These are phyloP conservation scores for Pampusana beccarii DNA, from an alignment of 2,113 vertebrate genomes.

Conservation along the genomic window DNA sequence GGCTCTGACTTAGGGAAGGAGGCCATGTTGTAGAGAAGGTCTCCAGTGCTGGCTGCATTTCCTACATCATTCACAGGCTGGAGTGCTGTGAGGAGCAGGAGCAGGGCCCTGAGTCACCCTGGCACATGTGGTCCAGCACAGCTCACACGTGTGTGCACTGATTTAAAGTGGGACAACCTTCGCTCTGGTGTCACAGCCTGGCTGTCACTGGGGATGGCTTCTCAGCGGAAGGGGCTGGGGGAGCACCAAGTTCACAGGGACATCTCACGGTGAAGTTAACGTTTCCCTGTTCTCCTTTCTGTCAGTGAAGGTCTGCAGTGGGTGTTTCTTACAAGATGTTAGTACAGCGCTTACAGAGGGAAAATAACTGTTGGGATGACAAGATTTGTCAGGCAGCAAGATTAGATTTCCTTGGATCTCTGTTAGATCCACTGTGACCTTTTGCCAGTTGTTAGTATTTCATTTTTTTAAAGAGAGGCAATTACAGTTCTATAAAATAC, in stretches of 20 bases:
- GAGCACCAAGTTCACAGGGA: too few relatives aligned
- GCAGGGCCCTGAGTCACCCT: rapidly evolving
- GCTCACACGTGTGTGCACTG: too few relatives aligned
- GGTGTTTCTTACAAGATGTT: not conserved
- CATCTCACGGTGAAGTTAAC: not conserved
- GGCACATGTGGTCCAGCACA: not conserved
- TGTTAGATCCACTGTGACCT: not conserved
- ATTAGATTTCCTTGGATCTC: not conserved
- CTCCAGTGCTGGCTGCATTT: rapidly evolving
- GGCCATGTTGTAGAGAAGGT: rapidly evolving
- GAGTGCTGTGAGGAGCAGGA: too few relatives aligned
- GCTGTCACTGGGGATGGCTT: rapidly evolving
- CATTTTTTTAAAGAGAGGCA: too few relatives aligned
- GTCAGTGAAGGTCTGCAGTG: too few relatives aligned
- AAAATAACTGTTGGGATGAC: not conserved
- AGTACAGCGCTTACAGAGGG: too few relatives aligned
- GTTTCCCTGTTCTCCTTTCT: too few relatives aligned
- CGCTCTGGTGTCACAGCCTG: not conserved
- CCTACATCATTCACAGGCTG: too few relatives aligned
- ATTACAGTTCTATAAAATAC: not conserved
- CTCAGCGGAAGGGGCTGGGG: not conserved
- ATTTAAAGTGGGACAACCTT: not conserved
- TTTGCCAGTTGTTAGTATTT: not conserved
- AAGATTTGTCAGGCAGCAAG: not conserved
- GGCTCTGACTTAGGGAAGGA: too few relatives aligned